Percentiles rank a stretch among this genome's conserved stretches.
phyloP scores from a whole-genome alignment of 1,140 invertebrate genomes.

The Hirudo medicinalis region DNA sequence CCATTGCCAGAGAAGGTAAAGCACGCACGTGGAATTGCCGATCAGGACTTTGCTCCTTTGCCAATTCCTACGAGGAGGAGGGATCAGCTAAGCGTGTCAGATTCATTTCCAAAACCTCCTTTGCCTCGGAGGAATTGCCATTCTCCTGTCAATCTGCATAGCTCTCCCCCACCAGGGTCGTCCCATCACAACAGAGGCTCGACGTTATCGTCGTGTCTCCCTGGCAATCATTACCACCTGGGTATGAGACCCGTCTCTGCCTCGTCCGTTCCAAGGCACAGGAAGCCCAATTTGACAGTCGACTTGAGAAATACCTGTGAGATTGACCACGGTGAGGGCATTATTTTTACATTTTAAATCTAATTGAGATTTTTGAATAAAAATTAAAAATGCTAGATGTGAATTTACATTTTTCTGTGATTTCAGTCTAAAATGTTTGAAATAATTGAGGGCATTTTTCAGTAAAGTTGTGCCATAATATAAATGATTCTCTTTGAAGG shows the following conservation, averaged over 20 bases:
- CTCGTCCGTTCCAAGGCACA: slow-evolving; percentile 27
- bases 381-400: no score
- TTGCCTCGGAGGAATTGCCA: background rate
- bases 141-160: background rate
- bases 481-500: no score
- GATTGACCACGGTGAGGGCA: no score
- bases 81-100: no score
- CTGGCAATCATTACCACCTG: background rate
- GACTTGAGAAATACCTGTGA: background rate
- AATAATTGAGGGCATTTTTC: no score
- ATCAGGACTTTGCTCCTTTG: no score
- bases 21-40: background rate
- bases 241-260: background rate
- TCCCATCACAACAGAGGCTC: background rate
- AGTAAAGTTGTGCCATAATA: no score
- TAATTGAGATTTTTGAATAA: no score
- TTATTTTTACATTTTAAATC: no score
- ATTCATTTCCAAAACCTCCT: background rate
- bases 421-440: no score
- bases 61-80: no score
- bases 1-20: background rate
- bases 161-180: background rate
- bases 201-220: background rate
- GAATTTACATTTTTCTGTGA: no score
- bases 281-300: slow-evolving; percentile 16